Conservation (phyloP, 2,888 invertebrate genomes). For the Amorpha juglandis region DNA sequence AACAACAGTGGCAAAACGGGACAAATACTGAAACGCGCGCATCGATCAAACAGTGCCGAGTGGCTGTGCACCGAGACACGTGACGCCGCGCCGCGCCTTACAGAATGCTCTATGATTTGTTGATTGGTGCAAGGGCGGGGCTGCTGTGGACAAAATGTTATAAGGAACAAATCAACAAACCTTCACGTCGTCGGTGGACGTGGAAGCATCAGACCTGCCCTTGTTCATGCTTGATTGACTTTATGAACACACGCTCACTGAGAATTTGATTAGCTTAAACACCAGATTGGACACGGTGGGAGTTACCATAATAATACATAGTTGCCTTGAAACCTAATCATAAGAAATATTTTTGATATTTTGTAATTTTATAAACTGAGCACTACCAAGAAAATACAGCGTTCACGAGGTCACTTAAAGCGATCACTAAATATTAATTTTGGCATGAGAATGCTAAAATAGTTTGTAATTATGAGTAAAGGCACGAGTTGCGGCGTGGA, state of each 20-base stretch:
- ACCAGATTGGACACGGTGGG: not conserved
- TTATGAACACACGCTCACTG: slow-evolving; percentile 8
- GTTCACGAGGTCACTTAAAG: not conserved
- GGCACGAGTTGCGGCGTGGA: not conserved
- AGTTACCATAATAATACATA: not conserved
- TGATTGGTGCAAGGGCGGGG: not conserved
- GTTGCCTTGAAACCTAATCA: not conserved
- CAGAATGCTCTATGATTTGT: not conserved
- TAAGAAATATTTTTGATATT: not conserved
- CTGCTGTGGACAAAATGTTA: not conserved
- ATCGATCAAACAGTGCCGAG: slow-evolving; percentile 1
- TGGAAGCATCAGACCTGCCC: slow-evolving; percentile 73
- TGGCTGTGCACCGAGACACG: not conserved
- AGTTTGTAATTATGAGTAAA: not conserved
- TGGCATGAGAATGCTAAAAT: not conserved
- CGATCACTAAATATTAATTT: no score
- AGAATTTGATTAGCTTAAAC: not conserved
- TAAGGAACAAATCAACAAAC: slow-evolving; percentile 48
- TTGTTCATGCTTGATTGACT: slow-evolving; percentile 52
- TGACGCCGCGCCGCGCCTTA: not conserved
- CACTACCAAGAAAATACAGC: not conserved
- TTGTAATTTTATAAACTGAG: not conserved
- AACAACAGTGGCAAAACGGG: not conserved
- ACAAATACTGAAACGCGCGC: not conserved
- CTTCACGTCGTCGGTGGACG: slow-evolving; percentile 78